Percentiles rank a stretch among this genome's conserved stretches.
Evolutionary conservation across 2,888 invertebrate species (phyloP).

Genomic region (Mesorhabditis sp.): DNA sequence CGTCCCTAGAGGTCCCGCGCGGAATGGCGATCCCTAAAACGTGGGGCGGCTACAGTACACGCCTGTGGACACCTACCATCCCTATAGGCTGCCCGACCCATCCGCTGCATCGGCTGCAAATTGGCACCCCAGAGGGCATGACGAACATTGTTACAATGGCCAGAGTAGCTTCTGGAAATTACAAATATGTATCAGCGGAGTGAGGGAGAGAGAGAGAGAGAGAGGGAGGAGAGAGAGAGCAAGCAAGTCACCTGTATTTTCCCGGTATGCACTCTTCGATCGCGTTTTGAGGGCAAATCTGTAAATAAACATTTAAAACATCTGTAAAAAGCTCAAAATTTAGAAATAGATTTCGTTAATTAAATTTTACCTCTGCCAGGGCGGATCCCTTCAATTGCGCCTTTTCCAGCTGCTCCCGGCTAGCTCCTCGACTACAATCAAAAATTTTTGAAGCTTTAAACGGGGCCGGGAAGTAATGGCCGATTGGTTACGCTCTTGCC

Average conservation of each 20-base stretch:
- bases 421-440: conserved; percentile 25
- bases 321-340: conserved; percentile 21
- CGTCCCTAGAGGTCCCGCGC: conserved; percentile 23
- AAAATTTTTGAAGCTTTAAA: neutral
- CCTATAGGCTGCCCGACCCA: conserved; percentile 49
- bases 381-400: conserved; percentile 9
- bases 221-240: no score
- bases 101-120: conserved; percentile 49
- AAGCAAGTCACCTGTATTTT: conserved; percentile 27
- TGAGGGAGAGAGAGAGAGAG: no score
- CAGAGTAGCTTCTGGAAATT: conserved; percentile 47
- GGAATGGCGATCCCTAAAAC: conserved; percentile 27
- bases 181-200: neutral
- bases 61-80: conserved; percentile 39
- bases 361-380: neutral
- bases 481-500: no score
- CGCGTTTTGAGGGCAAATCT: conserved; percentile 49
- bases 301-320: conserved; percentile 37
- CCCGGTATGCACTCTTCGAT: conserved; percentile 56
- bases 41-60: neutral
- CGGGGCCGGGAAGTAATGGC: neutral
- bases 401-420: conserved; percentile 30
- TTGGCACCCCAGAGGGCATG: conserved; percentile 53
- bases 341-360: neutral
- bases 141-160: conserved; percentile 57